Conservation (phyloP, 2,888 invertebrate species). For the Ferdinandea cuprea region DNA sequence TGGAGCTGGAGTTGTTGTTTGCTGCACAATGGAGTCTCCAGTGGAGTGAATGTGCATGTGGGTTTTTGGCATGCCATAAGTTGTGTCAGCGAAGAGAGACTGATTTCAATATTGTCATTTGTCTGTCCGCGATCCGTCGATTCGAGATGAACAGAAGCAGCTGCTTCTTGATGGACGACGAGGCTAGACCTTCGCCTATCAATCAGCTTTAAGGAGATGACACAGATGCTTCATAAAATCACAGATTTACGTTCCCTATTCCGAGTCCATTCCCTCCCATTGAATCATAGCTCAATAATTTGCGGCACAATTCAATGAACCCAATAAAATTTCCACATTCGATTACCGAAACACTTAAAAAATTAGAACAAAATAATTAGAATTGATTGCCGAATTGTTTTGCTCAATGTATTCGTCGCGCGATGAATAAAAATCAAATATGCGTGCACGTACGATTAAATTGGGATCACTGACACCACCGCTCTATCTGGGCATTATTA, state of each 20-base stretch:
- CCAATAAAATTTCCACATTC: slow-evolving; percentile 16
- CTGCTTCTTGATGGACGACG: slow-evolving; percentile 18
- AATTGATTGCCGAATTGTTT: slow-evolving; percentile 38
- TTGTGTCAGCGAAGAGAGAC: slow-evolving; percentile 32
- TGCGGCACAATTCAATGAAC: slow-evolving; percentile 29
- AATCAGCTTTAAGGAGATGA: slow-evolving; percentile 45
- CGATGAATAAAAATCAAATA: slow-evolving; percentile 32
- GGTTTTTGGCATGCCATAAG: slow-evolving; percentile 60
- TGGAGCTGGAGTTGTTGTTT: slow-evolving; percentile 16
- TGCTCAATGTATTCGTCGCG: background rate
- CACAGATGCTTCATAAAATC: slow-evolving; percentile 48
- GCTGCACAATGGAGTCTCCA: slow-evolving; percentile 60
- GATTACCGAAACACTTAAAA: slow-evolving; percentile 41
- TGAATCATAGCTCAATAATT: too few species aligned
- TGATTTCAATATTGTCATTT: slow-evolving; percentile 73
- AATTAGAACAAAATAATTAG: slow-evolving; percentile 66
- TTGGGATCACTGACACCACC: slow-evolving; percentile 53
- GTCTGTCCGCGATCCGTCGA: slow-evolving; percentile 65
- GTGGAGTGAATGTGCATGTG: slow-evolving; percentile 33
- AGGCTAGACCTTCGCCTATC: slow-evolving; percentile 57
- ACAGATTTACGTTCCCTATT: too few species aligned
- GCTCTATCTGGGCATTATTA: background rate
- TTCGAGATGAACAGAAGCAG: slow-evolving; percentile 43
- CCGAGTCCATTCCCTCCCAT: too few species aligned
- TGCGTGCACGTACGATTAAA: slow-evolving; percentile 32